Conservation (phyloP, 2,113 vertebrate species). For the Platysternon megacephalum region DNA sequence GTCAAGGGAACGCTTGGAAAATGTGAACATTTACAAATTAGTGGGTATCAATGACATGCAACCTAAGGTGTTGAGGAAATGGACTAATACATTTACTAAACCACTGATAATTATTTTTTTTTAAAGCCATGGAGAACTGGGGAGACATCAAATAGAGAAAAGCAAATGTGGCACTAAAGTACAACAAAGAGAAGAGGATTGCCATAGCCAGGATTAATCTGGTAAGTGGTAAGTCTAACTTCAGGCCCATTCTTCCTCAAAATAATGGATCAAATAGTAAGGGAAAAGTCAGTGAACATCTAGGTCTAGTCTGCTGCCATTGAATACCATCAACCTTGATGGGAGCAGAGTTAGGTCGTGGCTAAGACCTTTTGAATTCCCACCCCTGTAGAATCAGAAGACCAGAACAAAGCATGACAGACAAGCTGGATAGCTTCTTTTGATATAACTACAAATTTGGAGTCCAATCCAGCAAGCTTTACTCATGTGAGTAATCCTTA, state of each 20-base stretch:
- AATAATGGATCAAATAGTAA: not conserved
- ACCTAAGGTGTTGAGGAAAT: not conserved
- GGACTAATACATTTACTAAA: not conserved
- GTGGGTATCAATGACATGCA: not conserved
- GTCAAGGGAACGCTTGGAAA: not conserved
- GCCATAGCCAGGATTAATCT: not conserved
- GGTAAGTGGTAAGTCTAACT: not conserved
- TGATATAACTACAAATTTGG: not conserved
- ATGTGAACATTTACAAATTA: not conserved
- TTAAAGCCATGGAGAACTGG: not conserved
- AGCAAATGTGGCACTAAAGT: not conserved
- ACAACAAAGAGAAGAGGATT: not conserved
- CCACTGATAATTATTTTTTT: not conserved
- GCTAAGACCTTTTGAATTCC: not conserved
- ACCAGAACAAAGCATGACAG: not conserved
- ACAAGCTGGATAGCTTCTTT: accelerated
- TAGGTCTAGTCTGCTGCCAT: accelerated
- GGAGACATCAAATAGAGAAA: not conserved
- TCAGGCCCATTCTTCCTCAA: not conserved
- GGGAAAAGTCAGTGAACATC: not conserved
- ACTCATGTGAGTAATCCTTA: not conserved
- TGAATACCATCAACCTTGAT: accelerated
- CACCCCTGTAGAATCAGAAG: not conserved
- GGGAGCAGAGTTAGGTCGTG: not conserved
- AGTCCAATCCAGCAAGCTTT: not conserved